Base-by-base conservation (phyloP, 2,797 vertebrate genomes). In the Monodelphis domestica region DNA sequence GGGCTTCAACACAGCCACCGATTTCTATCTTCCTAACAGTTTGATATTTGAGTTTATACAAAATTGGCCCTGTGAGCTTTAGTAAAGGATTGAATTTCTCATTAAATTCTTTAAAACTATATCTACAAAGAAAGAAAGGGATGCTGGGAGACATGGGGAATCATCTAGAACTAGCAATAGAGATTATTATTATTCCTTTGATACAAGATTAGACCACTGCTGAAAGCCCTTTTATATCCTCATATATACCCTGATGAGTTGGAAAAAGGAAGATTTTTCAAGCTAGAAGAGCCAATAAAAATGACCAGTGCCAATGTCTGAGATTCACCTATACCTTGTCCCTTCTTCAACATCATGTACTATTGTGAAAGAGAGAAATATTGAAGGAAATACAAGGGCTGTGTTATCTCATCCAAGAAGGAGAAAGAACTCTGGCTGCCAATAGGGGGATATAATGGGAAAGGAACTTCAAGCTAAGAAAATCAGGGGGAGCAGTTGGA, bases 21-120 rank as follows among this genome's bases (percentile, higher is more conserved):
- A 45, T 30, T 70, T 57, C 1, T 91, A 15, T 87, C 95, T 93
- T 56, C 91, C 84, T 70, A 93, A 26, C 1, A 87, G 3, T 59
- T 90, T 93, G 53, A 91, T 45, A 90, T 78, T 94, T 91, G 87
- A 53, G 50, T 90, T 87, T 91, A 93, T 10, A 54, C 55, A 12
- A 92, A 87, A 4, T 6, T 1, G n/a, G 9, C 84, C 91, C 38
- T 95, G 0, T 59, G 54, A 95, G 26, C 38, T 97, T 95, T 92
- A n/a, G 91, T 57, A 91, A 92, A 45, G 45, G 28, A 95, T 38
- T 94, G 30, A 0, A 88, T 94, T 95, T 89, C 38, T 96, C 95
- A 63, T 89, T 95, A 91, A 95, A 89, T 90, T 94, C 70, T 92
- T 96, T 93, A 93, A 92, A 92, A 93, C 84, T 89, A 91, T 95